Base-by-base conservation (phyloP, 2,113 vertebrate genomes). In the Lanius ludovicianus region DNA sequence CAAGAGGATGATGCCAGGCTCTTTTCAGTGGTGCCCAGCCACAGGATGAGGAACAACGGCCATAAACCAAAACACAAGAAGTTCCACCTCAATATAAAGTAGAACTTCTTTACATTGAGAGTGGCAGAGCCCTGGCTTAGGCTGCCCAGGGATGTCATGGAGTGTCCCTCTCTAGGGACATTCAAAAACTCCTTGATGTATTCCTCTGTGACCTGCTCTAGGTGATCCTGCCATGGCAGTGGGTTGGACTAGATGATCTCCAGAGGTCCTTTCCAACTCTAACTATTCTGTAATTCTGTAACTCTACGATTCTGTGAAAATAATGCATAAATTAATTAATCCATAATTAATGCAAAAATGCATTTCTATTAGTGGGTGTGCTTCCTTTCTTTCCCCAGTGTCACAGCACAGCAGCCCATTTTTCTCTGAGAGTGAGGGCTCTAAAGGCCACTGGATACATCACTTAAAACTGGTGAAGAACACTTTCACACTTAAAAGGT, bases 101-200 rank as follows among this genome's bases (percentile, higher is more conserved):
- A 44, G 18, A 73, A 23, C 7, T 41, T 52, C 33, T 70, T 44
- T 39, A 41, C n/a, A n/a, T 2, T 42, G 59, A 56, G 35, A 25
- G 33, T 59, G 37, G 69, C 33, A 74, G 18, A 81, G 44, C 37
- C 21, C 39, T 53, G 77, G 33, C 55, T 18, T 1, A 5, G 52
- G n/a, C 23, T 46, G 53, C 1, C 0, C 13, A 11, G 37, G 18
- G 28, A 25, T 7, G 28, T 5, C 17, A 13, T 35, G n/a, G 28
- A 53, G 9, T 53, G 11, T 68, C 23, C 53, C n/a, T 53, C 28
- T 47, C 24, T 46, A 13, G 14, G 41, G 39, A 52, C 13, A 17
- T 30, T 52, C 9, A 74, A 75, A 67, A 89, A 11, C 60, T 46
- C 28, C 39, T 52, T 0, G 1, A 11, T 33, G 8, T 6, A 23